phyloP scores from a whole-genome alignment of 92 coral and sea anemone genomes.

The Porites lobata region DNA sequence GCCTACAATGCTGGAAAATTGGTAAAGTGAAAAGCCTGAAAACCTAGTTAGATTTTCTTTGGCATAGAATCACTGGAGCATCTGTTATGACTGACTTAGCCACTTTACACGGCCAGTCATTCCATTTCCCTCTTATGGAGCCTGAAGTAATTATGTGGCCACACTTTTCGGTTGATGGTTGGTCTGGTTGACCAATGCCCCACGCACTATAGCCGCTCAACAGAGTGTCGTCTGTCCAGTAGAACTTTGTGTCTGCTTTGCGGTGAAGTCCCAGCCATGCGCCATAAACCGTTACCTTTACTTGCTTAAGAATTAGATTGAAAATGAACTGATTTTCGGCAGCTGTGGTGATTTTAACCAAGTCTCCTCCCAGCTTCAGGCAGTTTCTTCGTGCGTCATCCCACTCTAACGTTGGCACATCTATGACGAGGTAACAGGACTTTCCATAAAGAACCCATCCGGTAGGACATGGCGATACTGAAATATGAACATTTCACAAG shows the following conservation, averaged over 20 bases:
- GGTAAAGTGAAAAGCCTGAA: background rate
- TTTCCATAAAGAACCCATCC: slow-evolving; percentile 7
- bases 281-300: background rate
- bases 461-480: background rate
- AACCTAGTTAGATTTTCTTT: background rate
- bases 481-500: too few species aligned
- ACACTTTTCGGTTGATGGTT: slow-evolving; percentile 9
- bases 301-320: slow-evolving; percentile 6
- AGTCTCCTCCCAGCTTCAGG: slow-evolving; percentile 28
- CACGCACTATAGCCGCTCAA: slow-evolving; percentile 2
- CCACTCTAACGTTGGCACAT: slow-evolving; percentile 20
- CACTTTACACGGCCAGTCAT: slow-evolving; percentile 7
- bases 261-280: slow-evolving; percentile 28
- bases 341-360: slow-evolving; percentile 23
- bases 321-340: slow-evolving; percentile 37
- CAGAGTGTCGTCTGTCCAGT: slow-evolving; percentile 35
- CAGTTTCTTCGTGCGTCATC: slow-evolving; percentile 29
- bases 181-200: slow-evolving; percentile 15
- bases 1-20: too few species aligned
- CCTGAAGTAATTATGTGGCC: background rate
- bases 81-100: background rate
- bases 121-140: slow-evolving; percentile 5
- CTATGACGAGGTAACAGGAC: slow-evolving; percentile 14
- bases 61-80: background rate
- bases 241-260: slow-evolving; percentile 23